These are phyloP conservation scores for Notarius quadriscutis DNA, from an alignment of 2,113 vertebrate species.

Conservation along the genomic window DNA sequence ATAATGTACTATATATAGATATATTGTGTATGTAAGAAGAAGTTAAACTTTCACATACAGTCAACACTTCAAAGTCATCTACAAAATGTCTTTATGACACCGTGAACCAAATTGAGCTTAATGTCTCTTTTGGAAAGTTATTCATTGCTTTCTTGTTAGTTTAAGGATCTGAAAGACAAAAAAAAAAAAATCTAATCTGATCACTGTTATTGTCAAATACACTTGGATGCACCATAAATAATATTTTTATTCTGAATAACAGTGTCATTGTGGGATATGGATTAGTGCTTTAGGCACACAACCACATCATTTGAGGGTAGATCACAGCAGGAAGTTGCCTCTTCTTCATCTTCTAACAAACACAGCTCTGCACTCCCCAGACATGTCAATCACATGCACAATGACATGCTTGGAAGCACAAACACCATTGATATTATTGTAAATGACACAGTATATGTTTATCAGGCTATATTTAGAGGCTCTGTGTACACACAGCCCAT, in stretches of 20 bases:
- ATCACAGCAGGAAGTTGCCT: constrained; percentile 35
- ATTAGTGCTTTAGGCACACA: constrained; percentile 14
- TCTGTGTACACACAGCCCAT: constrained; percentile 48
- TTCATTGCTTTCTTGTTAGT: neutral
- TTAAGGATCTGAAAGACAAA: neutral
- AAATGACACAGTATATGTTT: constrained; percentile 50
- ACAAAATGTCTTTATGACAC: neutral
- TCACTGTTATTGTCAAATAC: neutral
- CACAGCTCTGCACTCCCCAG: constrained; percentile 6
- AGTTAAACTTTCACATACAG: neutral
- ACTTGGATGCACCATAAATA: constrained; percentile 3
- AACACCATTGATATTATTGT: constrained; percentile 41
- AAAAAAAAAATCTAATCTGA: neutral
- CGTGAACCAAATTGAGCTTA: neutral
- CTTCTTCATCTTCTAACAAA: constrained; percentile 24
- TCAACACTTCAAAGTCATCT: neutral
- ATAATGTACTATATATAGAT: neutral
- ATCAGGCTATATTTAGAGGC: constrained; percentile 52
- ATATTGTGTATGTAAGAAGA: neutral
- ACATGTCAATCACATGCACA: constrained; percentile 43
- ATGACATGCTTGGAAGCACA: constrained; percentile 23
- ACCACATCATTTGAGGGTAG: constrained; percentile 11
- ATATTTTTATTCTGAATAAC: constrained; percentile 23
- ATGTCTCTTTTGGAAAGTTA: neutral
- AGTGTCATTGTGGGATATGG: neutral